Evolutionary conservation across 2,113 vertebrate genomes (phyloP).

Genomic region (Campylomormyrus tamandua): DNA sequence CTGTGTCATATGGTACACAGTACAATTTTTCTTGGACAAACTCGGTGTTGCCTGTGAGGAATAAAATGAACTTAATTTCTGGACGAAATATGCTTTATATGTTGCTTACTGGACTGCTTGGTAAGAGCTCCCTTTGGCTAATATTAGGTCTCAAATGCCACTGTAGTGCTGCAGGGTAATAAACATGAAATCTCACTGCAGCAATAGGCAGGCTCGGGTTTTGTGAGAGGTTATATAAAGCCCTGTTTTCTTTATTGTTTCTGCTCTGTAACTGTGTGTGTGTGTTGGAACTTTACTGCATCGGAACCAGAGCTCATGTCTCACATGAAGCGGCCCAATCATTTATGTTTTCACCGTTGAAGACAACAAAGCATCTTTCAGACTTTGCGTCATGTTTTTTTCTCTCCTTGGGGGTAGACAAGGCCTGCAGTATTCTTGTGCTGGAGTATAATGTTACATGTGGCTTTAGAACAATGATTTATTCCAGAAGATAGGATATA

Average conservation of each 20-base stretch:
- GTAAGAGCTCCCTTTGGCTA: not conserved
- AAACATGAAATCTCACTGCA: not conserved
- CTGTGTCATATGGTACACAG: not conserved
- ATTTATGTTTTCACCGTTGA: not conserved
- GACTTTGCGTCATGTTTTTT: not conserved
- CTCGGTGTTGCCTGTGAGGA: not conserved
- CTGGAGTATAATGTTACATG: slow-evolving; percentile 1
- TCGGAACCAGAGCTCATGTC: not conserved
- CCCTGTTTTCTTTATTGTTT: not conserved
- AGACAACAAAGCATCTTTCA: slow-evolving; percentile 8
- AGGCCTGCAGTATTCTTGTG: not conserved
- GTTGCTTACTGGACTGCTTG: not conserved
- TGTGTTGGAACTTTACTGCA: not conserved
- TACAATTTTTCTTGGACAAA: not conserved
- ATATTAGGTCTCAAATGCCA: not conserved
- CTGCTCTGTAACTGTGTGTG: not conserved
- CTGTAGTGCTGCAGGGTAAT: not conserved
- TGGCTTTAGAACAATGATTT: not conserved
- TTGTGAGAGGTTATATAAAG: not conserved
- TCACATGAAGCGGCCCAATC: not conserved
- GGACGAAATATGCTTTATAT: not conserved
- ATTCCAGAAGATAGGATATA: not conserved
- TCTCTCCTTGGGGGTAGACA: not conserved
- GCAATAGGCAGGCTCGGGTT: not conserved
- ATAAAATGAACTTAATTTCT: not conserved